Base-by-base conservation (phyloP, 2,888 invertebrate genomes). In the Eristalis pertinax region DNA sequence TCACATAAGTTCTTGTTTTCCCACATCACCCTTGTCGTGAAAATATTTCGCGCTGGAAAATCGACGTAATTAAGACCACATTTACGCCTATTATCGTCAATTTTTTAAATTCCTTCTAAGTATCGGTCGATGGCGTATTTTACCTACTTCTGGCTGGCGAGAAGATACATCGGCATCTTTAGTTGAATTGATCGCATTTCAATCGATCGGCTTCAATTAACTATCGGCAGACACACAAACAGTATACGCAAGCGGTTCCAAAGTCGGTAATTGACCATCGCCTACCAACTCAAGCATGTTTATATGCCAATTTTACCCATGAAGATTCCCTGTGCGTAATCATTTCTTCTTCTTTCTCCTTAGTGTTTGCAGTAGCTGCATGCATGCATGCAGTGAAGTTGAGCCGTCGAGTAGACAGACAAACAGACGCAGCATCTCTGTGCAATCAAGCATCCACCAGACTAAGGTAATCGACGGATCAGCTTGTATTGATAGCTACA, bases 401-500 rank as follows among this genome's bases (percentile, higher is more conserved):
- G 5, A 79, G 72, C 82, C 15, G 11, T 8, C 41, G 38, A 13
- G 41, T 50, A 50, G 8, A 32, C 10, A 32, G 32, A 32, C 29
- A 29, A 5, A 29, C 32, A 7, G 50, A 19, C 50, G n/a, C 50
- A 50, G 8, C 19, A n/a, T 19, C 19, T 80, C 69, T 63, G 63
- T 62, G 74, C 75, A 75, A 70, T 81, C 64, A 79, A 88, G 77
- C 72, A 80, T 68, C 70, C 29, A 64, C 64, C 63, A 75, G 58
- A 26, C 50, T 50, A 19, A 50, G 50, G 19, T 41, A 72, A 72
- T 86, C 65, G 15, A 74, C 24, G 62, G 69, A 89, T 81, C 74
- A 84, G 86, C 84, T 72, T 76, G 84, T 78, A 89, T 89, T 89
- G 89, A 89, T 89, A 89, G 89, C 90, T 89, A 90, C 90, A 90